Evolutionary conservation across 2,113 vertebrate genomes (phyloP).

Genomic region (Tauraco erythrolophus): DNA sequence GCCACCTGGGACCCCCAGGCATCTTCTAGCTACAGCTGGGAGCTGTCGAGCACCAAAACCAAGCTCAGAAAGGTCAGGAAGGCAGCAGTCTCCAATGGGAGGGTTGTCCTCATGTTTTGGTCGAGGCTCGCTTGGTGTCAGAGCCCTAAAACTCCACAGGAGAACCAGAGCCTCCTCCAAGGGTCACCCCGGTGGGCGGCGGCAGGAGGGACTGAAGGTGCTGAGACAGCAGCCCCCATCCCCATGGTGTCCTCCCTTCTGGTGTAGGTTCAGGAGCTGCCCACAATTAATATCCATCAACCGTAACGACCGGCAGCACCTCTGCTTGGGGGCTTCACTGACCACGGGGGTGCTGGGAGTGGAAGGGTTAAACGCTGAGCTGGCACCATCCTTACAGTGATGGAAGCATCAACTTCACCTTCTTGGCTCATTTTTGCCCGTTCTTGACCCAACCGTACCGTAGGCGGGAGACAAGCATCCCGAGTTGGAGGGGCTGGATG

Average conservation of each 20-base stretch:
- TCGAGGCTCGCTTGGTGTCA: too few relatives aligned
- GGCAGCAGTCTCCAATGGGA: rapidly evolving
- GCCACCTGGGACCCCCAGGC: slow-evolving; percentile 71
- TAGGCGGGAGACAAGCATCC: rapidly evolving
- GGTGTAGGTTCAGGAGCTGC: neutral
- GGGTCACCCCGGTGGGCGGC: neutral
- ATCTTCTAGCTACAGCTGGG: slow-evolving; percentile 66
- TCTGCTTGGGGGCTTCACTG: neutral
- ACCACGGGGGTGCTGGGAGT: too few relatives aligned
- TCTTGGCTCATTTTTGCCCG: neutral
- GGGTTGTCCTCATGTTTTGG: neutral
- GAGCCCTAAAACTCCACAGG: neutral
- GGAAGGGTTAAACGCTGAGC: neutral
- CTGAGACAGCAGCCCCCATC: neutral
- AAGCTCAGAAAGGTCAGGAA: slow-evolving; percentile 81
- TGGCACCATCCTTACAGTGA: neutral
- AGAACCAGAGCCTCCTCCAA: neutral
- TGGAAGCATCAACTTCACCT: neutral
- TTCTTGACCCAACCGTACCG: neutral
- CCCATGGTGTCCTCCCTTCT: rapidly evolving
- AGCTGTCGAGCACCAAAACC: slow-evolving; percentile 74
- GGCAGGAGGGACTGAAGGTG: neutral
- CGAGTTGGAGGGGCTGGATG: neutral
- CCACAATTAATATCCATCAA: neutral
- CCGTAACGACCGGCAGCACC: rapidly evolving